Evolutionary conservation across 2,888 invertebrate species (phyloP), one percentile per base, ranked within the genome.

Genomic region (Agriopis aurantiaria): DNA sequence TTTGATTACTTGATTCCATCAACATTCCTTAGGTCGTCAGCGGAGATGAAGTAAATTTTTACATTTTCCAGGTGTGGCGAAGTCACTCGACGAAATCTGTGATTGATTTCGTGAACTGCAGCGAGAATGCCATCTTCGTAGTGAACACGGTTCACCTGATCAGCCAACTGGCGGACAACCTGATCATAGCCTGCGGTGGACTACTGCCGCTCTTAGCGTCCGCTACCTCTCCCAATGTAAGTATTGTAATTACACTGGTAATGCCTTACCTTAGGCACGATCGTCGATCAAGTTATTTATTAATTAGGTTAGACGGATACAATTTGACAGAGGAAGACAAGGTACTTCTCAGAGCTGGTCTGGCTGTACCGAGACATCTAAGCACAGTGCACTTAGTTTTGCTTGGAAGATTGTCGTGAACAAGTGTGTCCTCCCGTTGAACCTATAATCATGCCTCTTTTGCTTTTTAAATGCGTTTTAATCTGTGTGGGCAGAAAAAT

Each of bases 121-220:
- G 98, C 86, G 99, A 99, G 91, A 99, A 99, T 91, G 99, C 99
- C 40, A 98, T 99, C 80, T 99, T 99, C 92, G 99, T 99, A 69
- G 99, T 99, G 74, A 99, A 99, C 92, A 99, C 99, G 6, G 99
- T 99, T 59, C 99, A 99, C 93, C 95, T 99, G 86, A 99, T 99
- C 88, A 99, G 99, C 12, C 99, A 99, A 93, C 95, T 99, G 78
- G 98, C 99, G 0, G 99, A 99, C 93, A 99, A 99, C 94, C 96
- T 99, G 78, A 99, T 99, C 84, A 99, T 99, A 81, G 99, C 99
- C 40, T 99, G 99, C 86, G 99, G 99, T 11, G 99, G 99, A 14
- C 95, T 99, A 59, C 94, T 99, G 82, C 99, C 99, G 0, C 95
- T 99, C 49, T 94, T 99, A 69, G 99, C 99, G 8, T 99, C 99